Evolutionary conservation across 2,113 vertebrate species (phyloP).

Genomic region (Caloenas nicobarica): DNA sequence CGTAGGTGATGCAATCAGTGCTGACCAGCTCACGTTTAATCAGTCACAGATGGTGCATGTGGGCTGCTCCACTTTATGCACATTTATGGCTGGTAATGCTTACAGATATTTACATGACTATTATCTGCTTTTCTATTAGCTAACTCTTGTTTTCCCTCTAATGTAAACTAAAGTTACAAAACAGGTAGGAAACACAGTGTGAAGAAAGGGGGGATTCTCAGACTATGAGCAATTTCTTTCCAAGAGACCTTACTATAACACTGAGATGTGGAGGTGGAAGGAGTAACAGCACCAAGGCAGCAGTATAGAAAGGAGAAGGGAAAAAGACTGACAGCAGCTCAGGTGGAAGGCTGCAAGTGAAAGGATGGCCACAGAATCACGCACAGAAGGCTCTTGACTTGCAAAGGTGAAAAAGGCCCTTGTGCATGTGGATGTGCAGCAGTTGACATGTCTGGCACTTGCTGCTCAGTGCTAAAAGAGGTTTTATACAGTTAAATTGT

Average conservation of each 20-base stretch:
- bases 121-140: background rate
- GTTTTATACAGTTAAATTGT: background rate
- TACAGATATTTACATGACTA: fast-evolving
- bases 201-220: background rate
- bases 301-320: background rate
- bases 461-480: background rate
- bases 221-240: background rate
- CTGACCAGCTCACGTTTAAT: background rate
- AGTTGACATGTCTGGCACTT: background rate
- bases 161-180: background rate
- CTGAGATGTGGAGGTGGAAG: background rate
- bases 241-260: background rate
- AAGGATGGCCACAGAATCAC: background rate
- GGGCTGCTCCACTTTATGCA: background rate
- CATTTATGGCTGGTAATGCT: background rate
- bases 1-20: background rate
- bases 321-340: background rate
- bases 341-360: background rate
- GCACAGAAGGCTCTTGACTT: background rate
- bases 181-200: background rate
- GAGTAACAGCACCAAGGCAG: background rate
- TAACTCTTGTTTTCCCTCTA: background rate
- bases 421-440: background rate
- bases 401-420: background rate
- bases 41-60: background rate